These are phyloP conservation scores for Rousettus leschenaultii DNA, from an alignment of 2,113 vertebrate species.

Conservation along the genomic window DNA sequence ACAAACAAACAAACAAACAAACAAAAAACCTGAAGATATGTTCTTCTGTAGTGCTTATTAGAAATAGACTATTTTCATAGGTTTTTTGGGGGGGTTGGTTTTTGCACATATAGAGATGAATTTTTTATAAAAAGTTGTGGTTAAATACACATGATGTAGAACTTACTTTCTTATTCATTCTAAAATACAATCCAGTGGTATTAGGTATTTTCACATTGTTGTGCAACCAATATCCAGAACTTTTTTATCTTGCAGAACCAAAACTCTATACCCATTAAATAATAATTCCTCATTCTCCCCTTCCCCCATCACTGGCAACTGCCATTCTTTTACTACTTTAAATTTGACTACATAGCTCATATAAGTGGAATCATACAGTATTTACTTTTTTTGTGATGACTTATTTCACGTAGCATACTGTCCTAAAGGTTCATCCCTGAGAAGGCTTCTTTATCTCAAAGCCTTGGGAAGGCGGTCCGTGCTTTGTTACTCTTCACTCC, in stretches of 20 bases:
- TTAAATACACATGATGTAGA: not conserved
- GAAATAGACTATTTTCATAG: not conserved
- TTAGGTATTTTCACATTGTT: not conserved
- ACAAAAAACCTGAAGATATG: not conserved
- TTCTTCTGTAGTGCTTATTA: not conserved
- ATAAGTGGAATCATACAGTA: not conserved
- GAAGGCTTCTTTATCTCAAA: not conserved
- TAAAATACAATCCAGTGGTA: not conserved
- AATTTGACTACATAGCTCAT: not conserved
- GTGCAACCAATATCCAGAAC: not conserved
- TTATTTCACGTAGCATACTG: not conserved
- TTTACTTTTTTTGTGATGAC: constrained; percentile 29
- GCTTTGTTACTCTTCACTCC: not conserved
- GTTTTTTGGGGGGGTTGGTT: not conserved
- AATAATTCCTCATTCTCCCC: not conserved
- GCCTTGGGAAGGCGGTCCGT: not conserved
- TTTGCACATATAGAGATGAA: not conserved
- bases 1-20: not conserved
- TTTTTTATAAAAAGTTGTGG: not conserved
- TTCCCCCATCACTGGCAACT: not conserved
- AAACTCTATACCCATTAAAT: not conserved
- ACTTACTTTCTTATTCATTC: not conserved
- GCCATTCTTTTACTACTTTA: not conserved
- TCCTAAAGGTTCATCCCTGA: not conserved
- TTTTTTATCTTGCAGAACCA: not conserved